Base-by-base conservation (phyloP, 37 sponge, comb jelly and placozoan genomes). In the Tethya wilhelma region DNA sequence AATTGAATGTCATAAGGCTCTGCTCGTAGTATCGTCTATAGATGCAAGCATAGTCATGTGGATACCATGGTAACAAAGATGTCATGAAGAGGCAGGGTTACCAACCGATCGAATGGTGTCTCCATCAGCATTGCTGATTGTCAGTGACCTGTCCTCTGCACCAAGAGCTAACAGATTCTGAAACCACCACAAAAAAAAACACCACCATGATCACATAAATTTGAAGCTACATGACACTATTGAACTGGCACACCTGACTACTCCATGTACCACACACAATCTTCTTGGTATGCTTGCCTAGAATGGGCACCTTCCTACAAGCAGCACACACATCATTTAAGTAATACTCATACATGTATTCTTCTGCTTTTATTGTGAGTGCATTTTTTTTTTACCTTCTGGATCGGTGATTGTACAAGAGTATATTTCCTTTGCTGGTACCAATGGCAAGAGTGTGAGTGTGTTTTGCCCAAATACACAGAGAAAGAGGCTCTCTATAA, bases 271-370 rank as follows among this genome's bases (percentile, higher is more conserved):
- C 98, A 85, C 93, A 93, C 0, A 87, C 77, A 17, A 95, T 95
- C 45, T 69, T 80, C 82, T 93, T 98, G 25, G 89, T 86, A 89
- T 98, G 99, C 67, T 98, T 98, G 0, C 99, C 99, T n/a, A 96
- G 60, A 44, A 98, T 82, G 0, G 94, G 99, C 4, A 91, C 68
- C 79, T 96, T 90, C 70, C 87, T 90, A 42, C 19, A 73, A 38
- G 31, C 8, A 44, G 30, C 20, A 69, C 1, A 57, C 4, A 74
- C 4, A 49, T 39, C 42, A 66, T 56, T 3, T 44, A 6, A 49
- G 59, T 29, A 46, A 62, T 42, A 38, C 30, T 62, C 26, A 38
- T 77, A 37, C 23, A 74, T 53, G 34, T 30, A 56, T 29, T 43
- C 25, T 29, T 28, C 5, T 46, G 56, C 25, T 20, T 34, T 33